A percentile compares a stretch with the other conserved stretches of the same genome.
phyloP scores from a whole-genome alignment of 1,140 invertebrate species.

The Megathymus violae region DNA sequence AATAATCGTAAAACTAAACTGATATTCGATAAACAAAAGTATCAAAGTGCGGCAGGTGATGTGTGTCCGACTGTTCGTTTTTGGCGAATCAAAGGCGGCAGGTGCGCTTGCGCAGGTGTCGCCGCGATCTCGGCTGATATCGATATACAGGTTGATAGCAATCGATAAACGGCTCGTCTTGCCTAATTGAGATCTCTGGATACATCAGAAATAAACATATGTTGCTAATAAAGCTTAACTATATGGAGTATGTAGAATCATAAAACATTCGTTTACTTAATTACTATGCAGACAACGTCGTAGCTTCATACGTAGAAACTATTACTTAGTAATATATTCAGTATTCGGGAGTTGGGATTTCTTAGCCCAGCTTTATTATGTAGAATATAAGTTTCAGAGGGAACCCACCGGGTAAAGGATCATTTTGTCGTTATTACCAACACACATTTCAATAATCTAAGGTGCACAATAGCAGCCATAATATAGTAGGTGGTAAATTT shows the following conservation, averaged over 20 bases:
- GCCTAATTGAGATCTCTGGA: conserved; percentile 12
- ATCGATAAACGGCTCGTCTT: conserved; percentile 40
- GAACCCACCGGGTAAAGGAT: too few relatives aligned
- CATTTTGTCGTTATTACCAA: too few relatives aligned
- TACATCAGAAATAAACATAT: not conserved
- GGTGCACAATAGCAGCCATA: too few relatives aligned
- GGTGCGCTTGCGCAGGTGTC: conserved; percentile 72
- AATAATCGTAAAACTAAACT: conserved; percentile 26
- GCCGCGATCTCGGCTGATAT: conserved; percentile 75
- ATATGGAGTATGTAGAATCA: not conserved
- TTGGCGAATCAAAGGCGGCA: conserved; percentile 79
- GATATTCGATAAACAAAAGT: conserved; percentile 50
- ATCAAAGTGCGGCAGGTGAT: conserved; percentile 64
- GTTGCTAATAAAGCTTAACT: not conserved
- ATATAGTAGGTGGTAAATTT: too few relatives aligned
- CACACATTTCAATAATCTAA: too few relatives aligned
- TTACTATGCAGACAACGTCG: not conserved
- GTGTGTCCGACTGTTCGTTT: conserved; percentile 63
- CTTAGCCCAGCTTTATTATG: too few relatives aligned
- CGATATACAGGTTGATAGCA: conserved; percentile 62
- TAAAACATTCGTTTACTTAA: not conserved
- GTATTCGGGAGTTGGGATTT: too few relatives aligned
- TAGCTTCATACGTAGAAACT: too few relatives aligned
- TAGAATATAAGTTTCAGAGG: too few relatives aligned
- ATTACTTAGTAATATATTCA: too few relatives aligned